Conservation (phyloP, 2,113 vertebrate genomes). For the Pluvianellus socialis region DNA sequence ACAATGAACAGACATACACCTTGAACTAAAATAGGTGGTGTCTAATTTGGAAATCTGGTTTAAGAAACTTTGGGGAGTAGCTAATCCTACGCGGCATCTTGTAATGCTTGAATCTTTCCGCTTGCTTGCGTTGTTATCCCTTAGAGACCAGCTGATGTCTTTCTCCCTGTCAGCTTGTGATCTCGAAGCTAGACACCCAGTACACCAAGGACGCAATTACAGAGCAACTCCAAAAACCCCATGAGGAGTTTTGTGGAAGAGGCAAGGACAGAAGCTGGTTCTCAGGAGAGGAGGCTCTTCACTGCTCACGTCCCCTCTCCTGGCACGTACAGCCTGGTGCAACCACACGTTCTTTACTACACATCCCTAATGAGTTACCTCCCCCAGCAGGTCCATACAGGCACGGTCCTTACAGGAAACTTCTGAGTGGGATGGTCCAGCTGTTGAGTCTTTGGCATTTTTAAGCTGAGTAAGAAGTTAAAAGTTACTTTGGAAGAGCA, state of each 20-base stretch:
- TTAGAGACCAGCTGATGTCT: not conserved
- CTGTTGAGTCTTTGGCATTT: not conserved
- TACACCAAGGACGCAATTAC: not conserved
- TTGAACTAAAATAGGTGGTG: not conserved
- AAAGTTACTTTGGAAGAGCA: not conserved
- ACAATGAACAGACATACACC: not conserved
- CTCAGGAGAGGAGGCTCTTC: not conserved
- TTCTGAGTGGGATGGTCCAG: not conserved
- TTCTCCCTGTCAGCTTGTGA: not conserved
- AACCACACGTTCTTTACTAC: not conserved
- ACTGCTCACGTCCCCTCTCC: not conserved
- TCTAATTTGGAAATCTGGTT: not conserved
- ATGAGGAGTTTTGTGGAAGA: not conserved
- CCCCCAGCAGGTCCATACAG: not conserved
- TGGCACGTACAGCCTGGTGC: accelerated
- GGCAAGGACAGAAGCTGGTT: not conserved
- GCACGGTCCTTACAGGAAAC: not conserved
- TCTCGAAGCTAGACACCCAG: not conserved
- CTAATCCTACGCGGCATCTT: not conserved
- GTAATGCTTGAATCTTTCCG: not conserved
- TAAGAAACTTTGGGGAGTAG: not conserved
- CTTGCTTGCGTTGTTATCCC: accelerated
- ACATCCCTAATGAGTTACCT: not conserved
- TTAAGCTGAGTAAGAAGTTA: not conserved
- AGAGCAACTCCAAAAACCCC: not conserved